Evolutionary conservation across 2,113 vertebrate species (phyloP).

Genomic region (Callipepla squamata): DNA sequence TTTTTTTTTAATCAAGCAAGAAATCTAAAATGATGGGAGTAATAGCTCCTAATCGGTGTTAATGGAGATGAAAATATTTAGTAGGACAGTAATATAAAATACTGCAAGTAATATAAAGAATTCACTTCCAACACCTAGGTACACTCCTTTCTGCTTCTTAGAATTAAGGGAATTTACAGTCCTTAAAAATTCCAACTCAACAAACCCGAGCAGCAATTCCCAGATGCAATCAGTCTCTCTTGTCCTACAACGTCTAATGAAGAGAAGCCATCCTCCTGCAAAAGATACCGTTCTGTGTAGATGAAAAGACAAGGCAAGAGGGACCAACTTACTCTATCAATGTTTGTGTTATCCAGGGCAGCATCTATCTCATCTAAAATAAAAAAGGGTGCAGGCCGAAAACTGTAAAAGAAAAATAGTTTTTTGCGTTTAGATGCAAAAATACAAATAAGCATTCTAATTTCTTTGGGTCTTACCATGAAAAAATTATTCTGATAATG

Average conservation of each 20-base stretch:
- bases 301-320: background rate
- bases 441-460: background rate
- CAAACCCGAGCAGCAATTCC: background rate
- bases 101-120: background rate
- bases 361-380: slow-evolving; percentile 95
- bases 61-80: background rate
- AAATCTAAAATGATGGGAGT: background rate
- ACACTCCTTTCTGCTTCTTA: background rate
- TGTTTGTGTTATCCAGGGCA: slow-evolving; percentile 93
- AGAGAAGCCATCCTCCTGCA: background rate
- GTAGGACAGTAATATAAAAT: background rate
- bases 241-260: background rate
- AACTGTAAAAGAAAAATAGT: slow-evolving; percentile 75
- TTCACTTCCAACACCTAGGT: background rate
- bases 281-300: fast-evolving
- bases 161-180: background rate
- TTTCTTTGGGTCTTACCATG: background rate
- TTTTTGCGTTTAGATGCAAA: background rate
- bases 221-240: background rate
- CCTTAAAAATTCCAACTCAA: background rate
- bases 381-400: slow-evolving; percentile 92
- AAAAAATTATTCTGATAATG: background rate
- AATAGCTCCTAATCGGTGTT: background rate
- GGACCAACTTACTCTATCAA: slow-evolving; percentile 83
- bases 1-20: background rate